phyloP scores from a whole-genome alignment of 2,113 vertebrate species.

The Eretmochelys imbricata region DNA sequence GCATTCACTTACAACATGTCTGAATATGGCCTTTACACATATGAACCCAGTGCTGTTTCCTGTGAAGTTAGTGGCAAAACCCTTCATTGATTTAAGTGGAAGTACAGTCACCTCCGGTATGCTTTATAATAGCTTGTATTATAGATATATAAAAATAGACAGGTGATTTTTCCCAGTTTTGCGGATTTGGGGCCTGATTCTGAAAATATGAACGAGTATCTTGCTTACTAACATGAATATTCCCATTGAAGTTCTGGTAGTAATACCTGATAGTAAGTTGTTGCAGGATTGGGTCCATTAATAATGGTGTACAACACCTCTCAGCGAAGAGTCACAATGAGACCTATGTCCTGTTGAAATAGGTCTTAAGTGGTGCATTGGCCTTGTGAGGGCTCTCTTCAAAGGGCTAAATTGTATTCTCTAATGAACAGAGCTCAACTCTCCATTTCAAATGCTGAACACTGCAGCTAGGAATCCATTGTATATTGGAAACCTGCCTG shows the following conservation, averaged over 20 bases:
- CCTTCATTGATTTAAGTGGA: background rate
- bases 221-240: background rate
- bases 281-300: background rate
- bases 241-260: background rate
- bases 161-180: background rate
- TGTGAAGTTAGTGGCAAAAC: background rate
- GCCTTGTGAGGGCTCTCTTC: background rate
- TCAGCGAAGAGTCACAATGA: background rate
- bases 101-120: background rate
- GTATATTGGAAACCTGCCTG: conserved; percentile 25
- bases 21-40: background rate
- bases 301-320: background rate
- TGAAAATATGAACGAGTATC: background rate
- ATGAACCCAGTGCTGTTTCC: background rate
- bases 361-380: background rate
- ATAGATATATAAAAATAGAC: background rate
- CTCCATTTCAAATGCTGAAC: background rate
- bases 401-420: background rate
- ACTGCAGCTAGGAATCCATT: conserved; percentile 11
- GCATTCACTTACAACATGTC: background rate
- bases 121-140: background rate
- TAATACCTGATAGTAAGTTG: background rate
- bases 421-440: background rate
- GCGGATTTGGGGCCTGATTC: background rate
- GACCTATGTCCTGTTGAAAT: background rate